A percentile compares a stretch with the other conserved stretches of the same genome.
Evolutionary conservation across 2,113 vertebrate species (phyloP).

Genomic region (Ivindomyrus marchei): DNA sequence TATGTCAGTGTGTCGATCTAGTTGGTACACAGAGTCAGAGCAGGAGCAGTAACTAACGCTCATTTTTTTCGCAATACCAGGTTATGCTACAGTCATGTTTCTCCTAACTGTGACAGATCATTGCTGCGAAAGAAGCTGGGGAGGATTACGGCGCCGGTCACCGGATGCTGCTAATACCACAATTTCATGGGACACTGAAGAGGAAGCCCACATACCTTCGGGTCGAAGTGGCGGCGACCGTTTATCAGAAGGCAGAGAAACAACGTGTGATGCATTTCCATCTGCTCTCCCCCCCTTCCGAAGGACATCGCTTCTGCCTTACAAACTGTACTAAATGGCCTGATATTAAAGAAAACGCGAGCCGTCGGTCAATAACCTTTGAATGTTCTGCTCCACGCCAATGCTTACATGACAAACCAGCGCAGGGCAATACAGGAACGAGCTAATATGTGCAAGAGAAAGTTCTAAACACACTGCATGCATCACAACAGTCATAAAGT

Average conservation of each 20-base stretch:
- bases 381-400: neutral
- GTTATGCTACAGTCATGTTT: neutral
- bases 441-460: neutral
- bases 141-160: neutral
- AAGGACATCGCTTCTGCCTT: neutral
- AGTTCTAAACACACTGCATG: neutral
- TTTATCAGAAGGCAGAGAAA: neutral
- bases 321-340: neutral
- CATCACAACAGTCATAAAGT: neutral
- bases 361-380: neutral
- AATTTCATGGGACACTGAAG: neutral
- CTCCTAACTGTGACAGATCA: neutral
- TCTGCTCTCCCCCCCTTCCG: neutral
- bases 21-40: neutral
- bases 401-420: neutral
- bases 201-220: neutral
- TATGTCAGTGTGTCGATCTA: neutral
- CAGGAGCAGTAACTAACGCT: neutral
- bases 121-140: neutral
- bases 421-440: neutral
- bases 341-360: neutral
- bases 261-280: neutral
- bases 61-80: neutral
- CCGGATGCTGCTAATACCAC: neutral
- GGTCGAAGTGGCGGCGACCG: neutral